phyloP scores from a whole-genome alignment of 2,888 invertebrate species.

The Nomada ruficornis region DNA sequence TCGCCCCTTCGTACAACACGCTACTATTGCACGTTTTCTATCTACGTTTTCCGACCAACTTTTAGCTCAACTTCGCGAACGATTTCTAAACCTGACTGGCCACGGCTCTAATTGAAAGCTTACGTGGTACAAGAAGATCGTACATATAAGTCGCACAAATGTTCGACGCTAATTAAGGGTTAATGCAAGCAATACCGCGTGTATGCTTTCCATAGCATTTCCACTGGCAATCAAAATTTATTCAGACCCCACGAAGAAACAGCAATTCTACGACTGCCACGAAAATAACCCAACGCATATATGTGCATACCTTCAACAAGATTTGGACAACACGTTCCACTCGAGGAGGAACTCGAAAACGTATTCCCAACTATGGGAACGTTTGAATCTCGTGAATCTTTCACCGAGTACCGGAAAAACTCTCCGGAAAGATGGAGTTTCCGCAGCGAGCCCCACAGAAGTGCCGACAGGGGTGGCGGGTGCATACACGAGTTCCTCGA shows the following conservation, averaged over 20 bases:
- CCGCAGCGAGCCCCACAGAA: conserved; percentile 45
- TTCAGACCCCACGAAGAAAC: not conserved
- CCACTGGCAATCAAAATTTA: too few relatives aligned
- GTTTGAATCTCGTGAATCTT: conserved; percentile 25
- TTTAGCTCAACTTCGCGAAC: too few relatives aligned
- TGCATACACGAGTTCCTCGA: conserved; percentile 28
- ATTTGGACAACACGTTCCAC: not conserved
- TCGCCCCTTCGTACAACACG: too few relatives aligned
- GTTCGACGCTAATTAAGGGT: too few relatives aligned
- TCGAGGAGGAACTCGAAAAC: not conserved
- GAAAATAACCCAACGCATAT: not conserved
- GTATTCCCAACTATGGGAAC: conserved; percentile 1
- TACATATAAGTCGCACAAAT: too few relatives aligned
- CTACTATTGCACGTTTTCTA: too few relatives aligned
- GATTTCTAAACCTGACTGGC: too few relatives aligned
- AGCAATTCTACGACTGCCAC: not conserved
- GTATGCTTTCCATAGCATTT: too few relatives aligned
- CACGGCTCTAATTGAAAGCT: too few relatives aligned
- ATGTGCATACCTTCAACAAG: not conserved
- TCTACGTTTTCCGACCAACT: too few relatives aligned
- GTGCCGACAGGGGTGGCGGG: conserved; percentile 25
- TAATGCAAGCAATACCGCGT: too few relatives aligned
- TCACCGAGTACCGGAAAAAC: conserved; percentile 24
- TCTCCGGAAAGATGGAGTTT: conserved; percentile 49
- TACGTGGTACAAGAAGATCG: too few relatives aligned